These are phyloP conservation scores for Meandrusa payeni DNA, from an alignment of 2,888 invertebrate genomes.

Conservation along the genomic window DNA sequence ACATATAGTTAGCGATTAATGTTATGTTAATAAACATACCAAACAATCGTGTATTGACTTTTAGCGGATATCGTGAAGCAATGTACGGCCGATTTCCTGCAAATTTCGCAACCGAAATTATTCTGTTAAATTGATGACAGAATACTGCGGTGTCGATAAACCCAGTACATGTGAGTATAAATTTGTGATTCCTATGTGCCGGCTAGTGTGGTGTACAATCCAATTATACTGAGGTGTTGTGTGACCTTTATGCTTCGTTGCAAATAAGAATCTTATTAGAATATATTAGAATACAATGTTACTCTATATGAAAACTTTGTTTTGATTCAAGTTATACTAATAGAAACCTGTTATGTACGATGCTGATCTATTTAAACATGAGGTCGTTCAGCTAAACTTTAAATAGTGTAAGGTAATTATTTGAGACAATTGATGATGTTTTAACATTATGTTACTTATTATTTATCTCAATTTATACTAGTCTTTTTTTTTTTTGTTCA, in stretches of 20 bases:
- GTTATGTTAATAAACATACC: constrained; percentile 12
- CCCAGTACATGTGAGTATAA: constrained; percentile 14
- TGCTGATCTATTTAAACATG: too few relatives aligned
- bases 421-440: too few relatives aligned
- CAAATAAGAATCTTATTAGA: constrained; percentile 22
- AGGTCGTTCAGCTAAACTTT: too few relatives aligned
- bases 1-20: constrained; percentile 10
- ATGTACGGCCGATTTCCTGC: constrained; percentile 11
- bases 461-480: too few relatives aligned
- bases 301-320: too few relatives aligned
- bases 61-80: constrained; percentile 10
- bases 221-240: constrained; percentile 20
- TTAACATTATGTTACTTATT: too few relatives aligned
- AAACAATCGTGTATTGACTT: constrained; percentile 17
- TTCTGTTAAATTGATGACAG: constrained; percentile 20
- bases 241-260: constrained; percentile 3
- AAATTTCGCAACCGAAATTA: constrained; percentile 4
- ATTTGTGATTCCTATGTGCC: constrained; percentile 4
- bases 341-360: too few relatives aligned
- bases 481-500: too few relatives aligned
- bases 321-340: too few relatives aligned
- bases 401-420: too few relatives aligned
- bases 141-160: constrained; percentile 12
- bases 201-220: constrained; percentile 16
- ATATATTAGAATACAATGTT: too few relatives aligned